Base-by-base conservation (phyloP, 1,140 invertebrate genomes). In the Lycorma delicatula region DNA sequence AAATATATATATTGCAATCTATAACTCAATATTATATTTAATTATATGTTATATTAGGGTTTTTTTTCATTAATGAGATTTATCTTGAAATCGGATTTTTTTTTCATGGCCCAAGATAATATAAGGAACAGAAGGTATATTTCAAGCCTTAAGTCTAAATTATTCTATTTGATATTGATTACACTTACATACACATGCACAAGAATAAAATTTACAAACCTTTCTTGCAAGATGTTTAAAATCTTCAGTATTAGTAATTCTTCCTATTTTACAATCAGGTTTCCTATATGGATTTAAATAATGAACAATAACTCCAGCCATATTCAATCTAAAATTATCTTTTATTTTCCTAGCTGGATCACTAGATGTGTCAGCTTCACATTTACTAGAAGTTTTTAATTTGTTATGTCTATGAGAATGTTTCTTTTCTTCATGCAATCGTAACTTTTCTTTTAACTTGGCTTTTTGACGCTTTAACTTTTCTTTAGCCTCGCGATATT, bases 161-260 rank as follows among this genome's bases (percentile, higher is more conserved):
- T n/a, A n/a, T n/a, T n/a, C n/a, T n/a, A n/a, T n/a, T n/a, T n/a
- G n/a, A n/a, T n/a, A n/a, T n/a, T n/a, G n/a, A n/a, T n/a, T n/a
- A n/a, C n/a, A n/a, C n/a, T n/a, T n/a, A n/a, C n/a, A n/a, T n/a
- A n/a, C n/a, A n/a, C 44, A 29, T 49, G 13, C 38, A 53, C 23
- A 48, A 11, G 56, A 18, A 38, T 11, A 26, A 20, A 34, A 58
- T 29, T 9, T 18, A 61, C 67, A 74, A 74, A 97, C 93, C 82
- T 97, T 96, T 74, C 92, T 83, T 0, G 94, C 93, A 22, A 98
- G 76, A 75, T 95, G 91, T 71, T 97, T 97, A 72, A 97, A 98
- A 72, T 98, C 93, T 47, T 94, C 90, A 0, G 86, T 94, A 68
- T 81, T 87, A 0, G 82, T 85, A 62, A 98, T 97, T 62, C 86